Percentiles rank a stretch among this genome's conserved stretches.
phyloP scores from a whole-genome alignment of 1,140 invertebrate species.

The Hyles vespertilio region DNA sequence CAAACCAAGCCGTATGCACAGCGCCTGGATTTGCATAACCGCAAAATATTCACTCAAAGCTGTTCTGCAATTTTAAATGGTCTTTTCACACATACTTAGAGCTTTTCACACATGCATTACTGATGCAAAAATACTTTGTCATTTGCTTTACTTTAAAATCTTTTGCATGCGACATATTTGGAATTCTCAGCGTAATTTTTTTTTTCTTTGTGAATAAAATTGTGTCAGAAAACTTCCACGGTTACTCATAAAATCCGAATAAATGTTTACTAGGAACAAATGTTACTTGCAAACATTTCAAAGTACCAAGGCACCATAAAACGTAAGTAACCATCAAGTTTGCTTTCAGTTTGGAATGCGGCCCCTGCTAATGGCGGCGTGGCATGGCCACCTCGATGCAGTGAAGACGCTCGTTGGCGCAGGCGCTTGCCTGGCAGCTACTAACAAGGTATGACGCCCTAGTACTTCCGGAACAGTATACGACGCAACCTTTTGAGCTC shows the following conservation, averaged over 20 bases:
- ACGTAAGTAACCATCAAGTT: slow-evolving; percentile 8
- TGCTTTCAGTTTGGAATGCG: slow-evolving; percentile 86
- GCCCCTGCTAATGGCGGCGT: slow-evolving; percentile 87
- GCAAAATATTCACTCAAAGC: too few species aligned
- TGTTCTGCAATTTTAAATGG: too few species aligned
- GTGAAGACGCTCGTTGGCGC: slow-evolving; percentile 84
- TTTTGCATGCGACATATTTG: too few species aligned
- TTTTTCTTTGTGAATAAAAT: too few species aligned
- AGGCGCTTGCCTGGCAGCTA: slow-evolving; percentile 83
- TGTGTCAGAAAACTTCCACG: not conserved
- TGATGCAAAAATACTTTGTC: too few species aligned
- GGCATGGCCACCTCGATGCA: slow-evolving; percentile 86
- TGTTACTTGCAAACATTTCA: not conserved
- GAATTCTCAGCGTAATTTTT: too few species aligned
- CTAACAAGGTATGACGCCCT: slow-evolving; percentile 81
- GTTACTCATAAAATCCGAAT: not conserved
- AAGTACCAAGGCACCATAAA: slow-evolving; percentile 22
- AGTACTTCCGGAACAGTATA: not conserved
- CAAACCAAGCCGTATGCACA: too few species aligned
- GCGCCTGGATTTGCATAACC: too few species aligned
- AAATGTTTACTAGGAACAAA: not conserved
- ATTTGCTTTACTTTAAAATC: too few species aligned
- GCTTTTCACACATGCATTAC: too few species aligned
- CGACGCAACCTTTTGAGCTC: too few species aligned
- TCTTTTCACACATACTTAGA: too few species aligned